These are phyloP conservation scores for Melanotaenia maccullochi DNA, from an alignment of 2,797 vertebrate species.

Conservation along the genomic window DNA sequence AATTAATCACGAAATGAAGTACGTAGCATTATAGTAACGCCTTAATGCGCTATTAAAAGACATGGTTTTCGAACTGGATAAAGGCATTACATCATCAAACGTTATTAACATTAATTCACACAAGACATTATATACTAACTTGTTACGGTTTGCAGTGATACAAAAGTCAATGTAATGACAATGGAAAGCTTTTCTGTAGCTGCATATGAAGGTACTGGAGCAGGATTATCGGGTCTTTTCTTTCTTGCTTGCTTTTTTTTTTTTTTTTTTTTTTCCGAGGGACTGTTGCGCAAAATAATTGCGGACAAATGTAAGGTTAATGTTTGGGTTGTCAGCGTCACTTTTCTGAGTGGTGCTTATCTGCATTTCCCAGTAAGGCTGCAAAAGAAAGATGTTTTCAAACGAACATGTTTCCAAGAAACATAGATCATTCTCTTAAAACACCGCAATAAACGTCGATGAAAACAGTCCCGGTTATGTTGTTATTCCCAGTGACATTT, in stretches of 20 bases:
- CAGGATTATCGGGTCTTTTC: slow-evolving; percentile 33
- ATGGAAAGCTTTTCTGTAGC: not conserved
- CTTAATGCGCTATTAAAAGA: slow-evolving; percentile 17
- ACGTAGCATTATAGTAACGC: not conserved
- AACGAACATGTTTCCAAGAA: slow-evolving; percentile 12
- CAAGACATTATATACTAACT: slow-evolving; percentile 13
- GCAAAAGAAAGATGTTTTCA: slow-evolving; percentile 18
- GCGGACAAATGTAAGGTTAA: slow-evolving; percentile 50
- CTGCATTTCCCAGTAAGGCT: slow-evolving; percentile 28
- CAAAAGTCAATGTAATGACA: slow-evolving; percentile 11
- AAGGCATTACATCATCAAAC: slow-evolving; percentile 73
- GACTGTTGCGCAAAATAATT: slow-evolving; percentile 47
- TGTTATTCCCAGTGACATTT: slow-evolving; percentile 41
- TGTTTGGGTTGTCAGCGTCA: slow-evolving; percentile 42
- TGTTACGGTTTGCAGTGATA: slow-evolving; percentile 21
- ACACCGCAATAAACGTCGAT: slow-evolving; percentile 46
- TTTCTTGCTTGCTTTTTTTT: no score
- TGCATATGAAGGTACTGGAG: not conserved
- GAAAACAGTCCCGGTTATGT: slow-evolving; percentile 53
- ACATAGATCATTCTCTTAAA: slow-evolving; percentile 26
- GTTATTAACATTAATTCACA: slow-evolving; percentile 34
- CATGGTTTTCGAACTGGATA: slow-evolving; percentile 46
- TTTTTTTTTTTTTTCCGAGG: slow-evolving; percentile 16
- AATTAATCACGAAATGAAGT: not conserved
- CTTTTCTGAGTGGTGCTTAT: slow-evolving; percentile 33